Evolutionary conservation across 2,113 vertebrate species (phyloP).

Genomic region (Galbula dea): DNA sequence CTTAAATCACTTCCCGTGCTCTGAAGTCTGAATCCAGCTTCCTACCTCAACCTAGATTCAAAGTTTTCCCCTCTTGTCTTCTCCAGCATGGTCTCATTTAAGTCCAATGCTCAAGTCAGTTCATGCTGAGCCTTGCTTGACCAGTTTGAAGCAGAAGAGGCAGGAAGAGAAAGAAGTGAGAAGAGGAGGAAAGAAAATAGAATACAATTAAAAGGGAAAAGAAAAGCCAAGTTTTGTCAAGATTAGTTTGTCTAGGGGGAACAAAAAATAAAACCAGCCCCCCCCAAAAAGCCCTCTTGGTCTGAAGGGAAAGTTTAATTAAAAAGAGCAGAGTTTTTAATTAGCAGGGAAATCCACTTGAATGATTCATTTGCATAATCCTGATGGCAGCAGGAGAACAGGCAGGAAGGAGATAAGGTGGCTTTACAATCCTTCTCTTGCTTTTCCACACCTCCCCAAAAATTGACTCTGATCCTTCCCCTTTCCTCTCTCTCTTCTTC

Average conservation of each 20-base stretch:
- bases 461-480: no score
- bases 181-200: no score
- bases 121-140: background rate
- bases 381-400: slow-evolving; percentile 4
- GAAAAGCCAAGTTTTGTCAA: background rate
- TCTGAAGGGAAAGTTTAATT: slow-evolving; percentile 71
- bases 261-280: background rate
- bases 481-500: background rate
- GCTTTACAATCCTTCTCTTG: slow-evolving; percentile 29
- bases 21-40: background rate
- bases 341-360: slow-evolving; percentile 68
- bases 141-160: background rate
- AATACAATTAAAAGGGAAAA: no score
- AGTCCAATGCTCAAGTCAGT: background rate
- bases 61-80: background rate
- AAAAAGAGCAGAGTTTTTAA: slow-evolving; percentile 72
- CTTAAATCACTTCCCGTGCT: background rate
- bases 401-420: slow-evolving; percentile 60
- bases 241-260: slow-evolving; percentile 28
- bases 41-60: background rate
- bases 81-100: background rate
- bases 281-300: rapidly evolving
- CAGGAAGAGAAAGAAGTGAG: background rate
- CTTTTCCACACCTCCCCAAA: slow-evolving; percentile 31
- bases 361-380: slow-evolving; percentile 73